These are phyloP conservation scores for Smittia aterrima DNA, from an alignment of 2,888 invertebrate species.

Conservation along the genomic window DNA sequence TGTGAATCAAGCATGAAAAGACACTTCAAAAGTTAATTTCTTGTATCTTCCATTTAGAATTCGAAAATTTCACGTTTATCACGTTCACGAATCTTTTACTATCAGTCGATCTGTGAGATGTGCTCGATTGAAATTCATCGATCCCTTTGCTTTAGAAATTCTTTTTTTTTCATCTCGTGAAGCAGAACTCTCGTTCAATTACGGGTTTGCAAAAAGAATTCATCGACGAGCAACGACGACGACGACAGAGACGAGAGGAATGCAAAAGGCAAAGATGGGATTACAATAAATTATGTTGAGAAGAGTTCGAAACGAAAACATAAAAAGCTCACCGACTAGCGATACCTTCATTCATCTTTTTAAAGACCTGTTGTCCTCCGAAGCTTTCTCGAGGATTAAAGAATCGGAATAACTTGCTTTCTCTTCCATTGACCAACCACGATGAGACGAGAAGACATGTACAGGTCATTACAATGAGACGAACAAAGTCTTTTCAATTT, in stretches of 20 bases:
- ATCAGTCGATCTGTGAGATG: conserved; percentile 21
- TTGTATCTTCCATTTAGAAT: not conserved
- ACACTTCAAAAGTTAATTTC: not conserved
- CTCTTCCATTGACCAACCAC: not conserved
- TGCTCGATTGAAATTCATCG: conserved; percentile 31
- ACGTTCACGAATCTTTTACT: not conserved
- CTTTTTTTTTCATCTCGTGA: not conserved
- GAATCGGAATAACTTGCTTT: not conserved
- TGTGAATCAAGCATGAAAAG: not conserved
- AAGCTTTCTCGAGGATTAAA: not conserved
- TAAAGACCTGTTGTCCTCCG: conserved; percentile 14
- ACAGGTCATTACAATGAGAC: not conserved
- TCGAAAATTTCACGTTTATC: conserved; percentile 11
- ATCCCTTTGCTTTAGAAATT: not conserved
- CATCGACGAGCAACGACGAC: not conserved
- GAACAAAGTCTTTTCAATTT: not conserved
- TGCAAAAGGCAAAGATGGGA: not conserved
- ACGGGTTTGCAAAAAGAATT: not conserved
- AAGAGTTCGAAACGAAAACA: not conserved
- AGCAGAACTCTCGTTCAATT: not conserved
- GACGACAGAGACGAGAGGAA: not conserved
- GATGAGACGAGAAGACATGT: not conserved
- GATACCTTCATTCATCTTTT: conserved; percentile 22
- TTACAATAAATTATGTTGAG: conserved; percentile 25
- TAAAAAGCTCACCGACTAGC: not conserved